phyloP scores from a whole-genome alignment of 2,797 vertebrate genomes.

The Lerista edwardsae region DNA sequence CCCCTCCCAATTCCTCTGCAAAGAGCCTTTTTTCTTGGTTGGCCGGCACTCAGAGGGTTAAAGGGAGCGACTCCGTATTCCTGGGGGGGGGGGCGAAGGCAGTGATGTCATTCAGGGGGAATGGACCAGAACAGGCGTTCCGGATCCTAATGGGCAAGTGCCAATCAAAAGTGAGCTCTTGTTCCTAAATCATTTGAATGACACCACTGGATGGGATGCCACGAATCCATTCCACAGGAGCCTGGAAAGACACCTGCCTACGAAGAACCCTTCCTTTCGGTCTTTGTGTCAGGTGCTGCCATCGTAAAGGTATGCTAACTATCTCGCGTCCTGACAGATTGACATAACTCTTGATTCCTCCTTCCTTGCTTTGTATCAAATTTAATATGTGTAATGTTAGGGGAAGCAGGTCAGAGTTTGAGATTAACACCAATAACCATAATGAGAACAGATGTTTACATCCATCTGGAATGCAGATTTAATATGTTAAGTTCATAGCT shows the following conservation, averaged over 20 bases:
- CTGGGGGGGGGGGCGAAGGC: too few relatives aligned
- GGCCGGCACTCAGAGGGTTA: too few relatives aligned
- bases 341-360: conserved; percentile 13
- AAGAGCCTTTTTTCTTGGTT: too few relatives aligned
- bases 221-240: background rate
- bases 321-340: conserved; percentile 36
- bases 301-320: conserved; percentile 60
- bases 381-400: conserved; percentile 80
- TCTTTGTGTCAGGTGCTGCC: background rate
- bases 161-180: too few relatives aligned
- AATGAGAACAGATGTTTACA: conserved; percentile 83
- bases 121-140: too few relatives aligned
- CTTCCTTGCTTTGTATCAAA: conserved; percentile 52
- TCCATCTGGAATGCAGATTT: conserved; percentile 79
- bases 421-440: conserved; percentile 81
- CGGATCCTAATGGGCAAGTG: too few relatives aligned
- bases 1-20: too few relatives aligned
- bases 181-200: too few relatives aligned
- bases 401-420: conserved; percentile 80
- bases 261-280: conserved; percentile 43
- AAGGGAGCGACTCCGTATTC: too few relatives aligned
- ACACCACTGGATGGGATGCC: background rate
- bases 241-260: too few relatives aligned
- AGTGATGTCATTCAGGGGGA: too few relatives aligned
- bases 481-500: conserved; percentile 76